Percentiles rank a stretch among this genome's conserved stretches.
These are phyloP conservation scores for Enteromius paludinosus DNA, from an alignment of 2,797 vertebrate species.

Conservation along the genomic window DNA sequence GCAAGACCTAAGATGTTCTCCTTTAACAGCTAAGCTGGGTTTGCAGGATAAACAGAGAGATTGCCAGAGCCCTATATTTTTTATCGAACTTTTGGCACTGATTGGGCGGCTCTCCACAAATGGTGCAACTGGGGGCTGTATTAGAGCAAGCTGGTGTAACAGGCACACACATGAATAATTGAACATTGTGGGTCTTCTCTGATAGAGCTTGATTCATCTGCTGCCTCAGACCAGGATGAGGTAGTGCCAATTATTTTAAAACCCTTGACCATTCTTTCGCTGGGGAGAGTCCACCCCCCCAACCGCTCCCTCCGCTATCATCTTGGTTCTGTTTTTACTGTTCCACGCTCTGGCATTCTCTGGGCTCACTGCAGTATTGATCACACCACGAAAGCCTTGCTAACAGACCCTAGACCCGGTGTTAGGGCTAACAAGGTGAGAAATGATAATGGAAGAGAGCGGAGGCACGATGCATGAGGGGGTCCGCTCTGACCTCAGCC, in stretches of 20 bases:
- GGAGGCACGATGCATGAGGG: conserved; percentile 57
- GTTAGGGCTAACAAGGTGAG: conserved; percentile 76
- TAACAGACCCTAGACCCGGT: conserved; percentile 62
- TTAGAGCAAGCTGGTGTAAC: conserved; percentile 51
- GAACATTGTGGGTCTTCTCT: conserved; percentile 46
- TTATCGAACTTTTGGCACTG: conserved; percentile 36
- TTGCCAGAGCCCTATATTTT: conserved; percentile 45
- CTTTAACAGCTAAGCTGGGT: conserved; percentile 11
- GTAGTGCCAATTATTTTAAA: conserved; percentile 72
- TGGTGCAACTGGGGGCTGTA: conserved; percentile 46
- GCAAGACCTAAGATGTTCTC: conserved; percentile 10
- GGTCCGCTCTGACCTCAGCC: conserved; percentile 64
- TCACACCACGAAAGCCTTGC: conserved; percentile 61
- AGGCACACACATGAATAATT: conserved; percentile 54
- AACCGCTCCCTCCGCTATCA: conserved; percentile 27
- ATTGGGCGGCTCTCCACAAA: conserved; percentile 43
- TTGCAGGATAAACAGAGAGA: conserved; percentile 29
- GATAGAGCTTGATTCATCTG: conserved; percentile 59
- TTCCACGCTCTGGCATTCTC: conserved; percentile 65
- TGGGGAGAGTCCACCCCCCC: conserved; percentile 36
- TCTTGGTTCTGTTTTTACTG: conserved; percentile 49
- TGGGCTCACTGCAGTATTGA: conserved; percentile 65
- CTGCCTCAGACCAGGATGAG: conserved; percentile 42
- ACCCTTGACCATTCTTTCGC: conserved; percentile 41
- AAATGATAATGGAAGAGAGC: conserved; percentile 72